Percentiles rank a stretch among this genome's conserved stretches.
phyloP scores from a whole-genome alignment of 2,113 vertebrate species.

The Platycercus adscitus region DNA sequence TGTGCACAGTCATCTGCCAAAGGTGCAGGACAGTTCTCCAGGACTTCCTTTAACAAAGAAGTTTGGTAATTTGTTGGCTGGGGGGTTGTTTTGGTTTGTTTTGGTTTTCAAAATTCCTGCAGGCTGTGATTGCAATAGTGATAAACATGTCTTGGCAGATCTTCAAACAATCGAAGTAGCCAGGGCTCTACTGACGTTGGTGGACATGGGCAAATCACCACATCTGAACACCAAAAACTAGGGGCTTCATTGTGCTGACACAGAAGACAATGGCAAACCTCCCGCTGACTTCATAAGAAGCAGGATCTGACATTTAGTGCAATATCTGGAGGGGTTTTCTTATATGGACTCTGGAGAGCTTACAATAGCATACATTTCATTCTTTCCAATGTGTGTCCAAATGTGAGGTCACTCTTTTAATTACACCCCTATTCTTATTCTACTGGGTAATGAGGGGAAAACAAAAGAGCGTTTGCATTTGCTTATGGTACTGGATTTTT shows the following conservation, averaged over 20 bases:
- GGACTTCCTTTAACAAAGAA: background rate
- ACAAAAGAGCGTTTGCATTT: constrained; percentile 41
- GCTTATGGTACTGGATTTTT: constrained; percentile 36
- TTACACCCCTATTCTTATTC: constrained; percentile 35
- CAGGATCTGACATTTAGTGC: constrained; percentile 3
- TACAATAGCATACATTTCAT: constrained; percentile 11
- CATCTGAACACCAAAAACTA: background rate
- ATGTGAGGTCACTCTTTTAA: constrained; percentile 44
- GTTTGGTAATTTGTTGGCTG: background rate
- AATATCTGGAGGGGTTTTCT: constrained; percentile 8
- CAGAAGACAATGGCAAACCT: constrained; percentile 30
- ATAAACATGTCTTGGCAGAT: background rate
- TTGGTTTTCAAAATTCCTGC: background rate
- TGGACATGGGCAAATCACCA: background rate
- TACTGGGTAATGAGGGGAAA: background rate
- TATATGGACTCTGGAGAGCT: background rate
- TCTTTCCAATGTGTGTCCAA: constrained; percentile 27
- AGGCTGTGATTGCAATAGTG: background rate
- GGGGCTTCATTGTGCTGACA: constrained; percentile 8
- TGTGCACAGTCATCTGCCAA: background rate
- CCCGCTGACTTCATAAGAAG: background rate
- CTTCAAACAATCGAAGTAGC: background rate
- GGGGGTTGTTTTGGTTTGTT: background rate
- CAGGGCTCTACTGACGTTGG: background rate
- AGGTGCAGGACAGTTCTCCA: background rate